phyloP scores from a whole-genome alignment of 2,888 invertebrate species.

The Cheilosia soror region DNA sequence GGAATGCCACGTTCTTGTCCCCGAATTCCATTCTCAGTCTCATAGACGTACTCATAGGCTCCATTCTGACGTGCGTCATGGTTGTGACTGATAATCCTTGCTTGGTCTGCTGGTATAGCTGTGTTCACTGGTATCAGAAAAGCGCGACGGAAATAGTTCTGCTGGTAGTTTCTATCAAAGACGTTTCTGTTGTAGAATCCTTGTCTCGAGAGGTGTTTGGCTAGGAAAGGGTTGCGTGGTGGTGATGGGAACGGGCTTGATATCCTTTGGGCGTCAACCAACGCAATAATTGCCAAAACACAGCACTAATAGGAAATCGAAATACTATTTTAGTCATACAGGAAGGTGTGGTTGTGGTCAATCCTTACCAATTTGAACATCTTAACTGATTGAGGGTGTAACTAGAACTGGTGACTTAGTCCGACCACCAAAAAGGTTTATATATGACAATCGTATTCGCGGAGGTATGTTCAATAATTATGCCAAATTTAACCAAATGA shows the following conservation, averaged over 20 bases:
- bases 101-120: constrained; percentile 39
- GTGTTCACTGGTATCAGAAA: constrained; percentile 2
- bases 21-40: constrained; percentile 82
- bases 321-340: not conserved
- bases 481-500: constrained; percentile 35
- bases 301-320: constrained; percentile 37
- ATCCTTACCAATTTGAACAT: constrained; percentile 68
- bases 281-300: constrained; percentile 27
- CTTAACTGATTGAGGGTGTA: constrained; percentile 52
- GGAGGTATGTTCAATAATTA: not conserved
- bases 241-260: constrained; percentile 32
- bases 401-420: constrained; percentile 50
- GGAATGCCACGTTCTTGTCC: constrained; percentile 79
- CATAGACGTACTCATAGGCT: constrained; percentile 79
- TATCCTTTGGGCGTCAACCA: constrained; percentile 40
- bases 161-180: constrained; percentile 78
- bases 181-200: constrained; percentile 76
- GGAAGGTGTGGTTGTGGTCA: not conserved
- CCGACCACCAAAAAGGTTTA: constrained; percentile 38
- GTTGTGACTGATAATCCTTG: constrained; percentile 78
- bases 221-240: constrained; percentile 24
- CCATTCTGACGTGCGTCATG: constrained; percentile 77
- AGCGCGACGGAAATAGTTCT: constrained; percentile 77
- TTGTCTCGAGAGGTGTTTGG: constrained; percentile 10
- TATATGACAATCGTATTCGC: constrained; percentile 39